These are phyloP conservation scores for Acleris holmiana DNA, from an alignment of 2,888 invertebrate species.

Conservation along the genomic window DNA sequence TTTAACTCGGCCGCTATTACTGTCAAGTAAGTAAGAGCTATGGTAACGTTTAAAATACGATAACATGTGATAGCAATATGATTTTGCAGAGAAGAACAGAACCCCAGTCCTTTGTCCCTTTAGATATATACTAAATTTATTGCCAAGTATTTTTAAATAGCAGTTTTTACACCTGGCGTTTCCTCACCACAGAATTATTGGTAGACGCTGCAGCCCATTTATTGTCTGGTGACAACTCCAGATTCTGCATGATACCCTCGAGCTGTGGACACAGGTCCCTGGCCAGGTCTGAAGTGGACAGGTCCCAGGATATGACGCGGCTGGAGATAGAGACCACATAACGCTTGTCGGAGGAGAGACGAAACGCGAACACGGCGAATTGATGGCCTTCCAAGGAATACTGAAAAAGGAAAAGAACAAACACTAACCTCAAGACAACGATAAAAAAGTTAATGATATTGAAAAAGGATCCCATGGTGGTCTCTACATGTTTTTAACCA, in stretches of 20 bases:
- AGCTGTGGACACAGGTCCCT: conserved; percentile 95
- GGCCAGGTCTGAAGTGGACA: conserved; percentile 97
- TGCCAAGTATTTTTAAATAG: background rate
- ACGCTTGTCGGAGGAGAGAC: conserved; percentile 94
- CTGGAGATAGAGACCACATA: conserved; percentile 98
- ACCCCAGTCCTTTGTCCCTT: no score
- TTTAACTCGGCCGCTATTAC: no score
- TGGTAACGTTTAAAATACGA: no score
- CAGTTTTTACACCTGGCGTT: background rate
- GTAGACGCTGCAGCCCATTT: conserved; percentile 98
- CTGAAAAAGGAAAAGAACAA: conserved; percentile 73
- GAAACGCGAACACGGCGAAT: conserved; percentile 97
- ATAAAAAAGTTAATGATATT: background rate
- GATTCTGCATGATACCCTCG: conserved; percentile 97
- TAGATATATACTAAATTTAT: background rate
- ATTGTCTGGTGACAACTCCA: conserved; percentile 97
- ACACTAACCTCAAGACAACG: background rate
- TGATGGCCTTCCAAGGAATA: conserved; percentile 99
- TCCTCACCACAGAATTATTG: conserved; percentile 93
- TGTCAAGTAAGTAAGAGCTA: no score
- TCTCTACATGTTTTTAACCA: no score
- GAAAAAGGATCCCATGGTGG: no score
- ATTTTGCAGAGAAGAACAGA: no score
- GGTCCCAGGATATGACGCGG: conserved; percentile 98
- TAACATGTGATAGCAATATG: no score